Evolutionary conservation across 2,888 invertebrate genomes (phyloP), one percentile per base, ranked within the genome.

Genomic region (Aphodius granarius): DNA sequence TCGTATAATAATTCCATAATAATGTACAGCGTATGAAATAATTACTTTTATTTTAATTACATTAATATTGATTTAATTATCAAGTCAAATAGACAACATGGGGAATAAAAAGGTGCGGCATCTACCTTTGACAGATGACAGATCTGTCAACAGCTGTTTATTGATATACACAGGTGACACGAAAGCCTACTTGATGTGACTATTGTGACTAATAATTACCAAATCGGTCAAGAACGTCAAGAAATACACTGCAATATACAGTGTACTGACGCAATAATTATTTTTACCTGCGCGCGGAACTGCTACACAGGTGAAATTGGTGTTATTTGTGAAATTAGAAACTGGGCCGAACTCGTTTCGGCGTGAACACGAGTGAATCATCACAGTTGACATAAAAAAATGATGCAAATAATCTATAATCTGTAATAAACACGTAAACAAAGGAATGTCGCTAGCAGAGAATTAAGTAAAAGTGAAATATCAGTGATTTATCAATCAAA

Each of bases 401-500:
- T 5, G 22, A 68, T 68, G 68, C 21, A 22, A 68, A 68, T 68
- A 17, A 65, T 19, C 65, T 65, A 19, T 65, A 9, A 62, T 62
- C 6, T 66, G 71, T 75, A n/a, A n/a, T 43, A 43, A 43, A 43
- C 6, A 43, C 43, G 4, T 75, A 73, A 75, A 75, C 68, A 75
- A 73, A 68, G 68, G 71, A 73, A 73, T 73, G 70, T 73, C 74
- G 62, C 43, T 71, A 43, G 71, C 73, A 73, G 66, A 71, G 63
- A 73, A 43, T 70, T 70, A 76, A 62, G 62, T 71, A 73, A 76
- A 72, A 72, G 22, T 63, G 43, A 62, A 63, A 43, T n/a, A n/a
- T 9, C 43, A 43, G 43, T 43, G 13, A 43, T 43, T 43, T 43
- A 43, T 43, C 43, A 43, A 43, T 43, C 43, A 43, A 66, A 66